Evolutionary conservation across 2,113 vertebrate species (phyloP), one percentile per base, ranked within the genome.

Genomic region (Seriola aureovittata): DNA sequence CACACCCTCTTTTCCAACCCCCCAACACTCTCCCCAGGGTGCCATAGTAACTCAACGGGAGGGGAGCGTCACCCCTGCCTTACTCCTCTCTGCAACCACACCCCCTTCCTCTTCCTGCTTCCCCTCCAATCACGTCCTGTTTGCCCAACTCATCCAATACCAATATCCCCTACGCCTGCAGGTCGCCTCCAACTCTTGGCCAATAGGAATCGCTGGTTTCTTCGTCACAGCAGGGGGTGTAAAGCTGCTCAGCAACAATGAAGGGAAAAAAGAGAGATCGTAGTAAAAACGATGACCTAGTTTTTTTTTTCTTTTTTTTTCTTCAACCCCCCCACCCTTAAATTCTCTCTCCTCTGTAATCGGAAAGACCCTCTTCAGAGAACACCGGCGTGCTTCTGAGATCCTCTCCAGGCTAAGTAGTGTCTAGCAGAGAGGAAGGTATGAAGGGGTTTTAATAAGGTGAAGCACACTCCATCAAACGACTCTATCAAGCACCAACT

Each of bases 241-340:
- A 91, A 90, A 93, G 85, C 93, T 93, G 88, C 92, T 93, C 91
- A 57, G 93, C 91, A 94, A 94, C 93, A 93, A 91, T 88, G 78
- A 78, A 17, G 57, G 75, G 69, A 21, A 58, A 70, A 89, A 81
- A 82, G 75, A 82, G 75, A 84, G 74, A 85, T 86, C 81, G 81
- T 93, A 88, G 91, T 93, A 90, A 93, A 92, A 94, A 85, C 79
- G 78, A 85, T 94, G 93, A 93, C 91, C 92, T 91, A 93, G 75
- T 89, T 93, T 90, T 86, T 67, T 72, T 50, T 63, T 71, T 62
- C 55, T 85, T 71, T 17, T 42, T 75, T 57, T 63, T 77, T 57
- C 40, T 64, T 46, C 23, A 57, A 57, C 76, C 71, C 82, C 82
- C 85, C 71, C 84, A 69, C 81, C 55, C 69, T 67, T 46, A 81